phyloP scores from a whole-genome alignment of 1,140 invertebrate species.

The Formica selysi region DNA sequence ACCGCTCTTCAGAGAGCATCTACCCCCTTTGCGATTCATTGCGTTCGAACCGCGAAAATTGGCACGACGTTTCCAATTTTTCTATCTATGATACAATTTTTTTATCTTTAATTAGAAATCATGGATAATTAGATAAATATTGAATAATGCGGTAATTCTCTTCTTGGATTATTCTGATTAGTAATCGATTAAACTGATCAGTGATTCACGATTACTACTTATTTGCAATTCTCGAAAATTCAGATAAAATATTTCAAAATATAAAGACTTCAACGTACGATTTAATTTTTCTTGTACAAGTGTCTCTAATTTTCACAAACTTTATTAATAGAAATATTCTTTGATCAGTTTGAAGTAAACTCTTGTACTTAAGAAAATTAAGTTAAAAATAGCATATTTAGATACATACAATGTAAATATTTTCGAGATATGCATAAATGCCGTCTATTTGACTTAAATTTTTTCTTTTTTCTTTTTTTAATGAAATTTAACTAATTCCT shows the following conservation, averaged over 20 bases:
- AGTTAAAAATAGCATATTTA: neutral
- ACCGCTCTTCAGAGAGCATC: conserved; percentile 5
- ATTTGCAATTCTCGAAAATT: neutral
- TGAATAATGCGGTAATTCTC: neutral
- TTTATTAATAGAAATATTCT: neutral
- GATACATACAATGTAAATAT: too few species aligned
- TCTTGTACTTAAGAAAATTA: neutral
- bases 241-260: neutral
- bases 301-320: neutral
- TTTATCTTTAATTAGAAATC: conserved; percentile 1
- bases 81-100: neutral
- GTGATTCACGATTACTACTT: neutral
- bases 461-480: neutral
- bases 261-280: neutral
- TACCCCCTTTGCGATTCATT: conserved; percentile 11
- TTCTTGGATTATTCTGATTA: neutral
- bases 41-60: neutral
- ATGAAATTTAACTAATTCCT: neutral
- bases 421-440: neutral
- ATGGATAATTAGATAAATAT: neutral
- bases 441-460: neutral
- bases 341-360: neutral
- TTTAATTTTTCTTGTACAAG: neutral
- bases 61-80: conserved; percentile 12
- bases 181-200: neutral